Percentiles rank a stretch among this genome's conserved stretches.
phyloP scores from a whole-genome alignment of 2,113 vertebrate species.

The Sula dactylatra region DNA sequence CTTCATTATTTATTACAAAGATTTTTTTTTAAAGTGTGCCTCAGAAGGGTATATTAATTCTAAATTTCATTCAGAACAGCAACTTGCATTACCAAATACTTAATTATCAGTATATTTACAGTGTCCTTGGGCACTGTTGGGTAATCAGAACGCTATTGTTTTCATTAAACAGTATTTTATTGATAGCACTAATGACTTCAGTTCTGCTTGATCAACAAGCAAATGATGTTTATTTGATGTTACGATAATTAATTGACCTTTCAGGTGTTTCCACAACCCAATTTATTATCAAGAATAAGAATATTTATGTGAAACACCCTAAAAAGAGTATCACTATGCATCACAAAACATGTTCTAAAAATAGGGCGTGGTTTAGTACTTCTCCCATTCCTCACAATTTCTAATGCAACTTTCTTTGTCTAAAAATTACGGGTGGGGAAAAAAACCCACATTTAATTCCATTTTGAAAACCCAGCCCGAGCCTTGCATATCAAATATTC shows the following conservation, averaged over 20 bases:
- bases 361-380: not conserved
- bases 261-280: slow-evolving; percentile 30
- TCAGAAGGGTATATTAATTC: slow-evolving; percentile 1
- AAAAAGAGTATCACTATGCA: not conserved
- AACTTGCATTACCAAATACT: slow-evolving; percentile 2
- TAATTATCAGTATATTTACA: slow-evolving; percentile 53
- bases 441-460: not conserved
- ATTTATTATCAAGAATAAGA: not conserved
- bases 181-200: slow-evolving; percentile 39
- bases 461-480: not conserved
- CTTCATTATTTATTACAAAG: not conserved
- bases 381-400: not conserved
- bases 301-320: not conserved
- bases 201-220: slow-evolving; percentile 60
- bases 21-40: not conserved
- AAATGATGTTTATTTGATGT: slow-evolving; percentile 38
- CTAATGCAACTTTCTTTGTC: not conserved
- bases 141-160: slow-evolving; percentile 41
- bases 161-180: slow-evolving; percentile 49
- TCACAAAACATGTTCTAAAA: not conserved
- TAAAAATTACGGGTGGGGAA: not conserved
- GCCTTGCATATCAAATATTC: not conserved
- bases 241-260: slow-evolving; percentile 45
- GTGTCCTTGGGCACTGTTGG: slow-evolving; percentile 23
- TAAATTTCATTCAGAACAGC: slow-evolving; percentile 13